Base-by-base conservation (phyloP, 2,797 vertebrate genomes). In the Myotis daubentonii region DNA sequence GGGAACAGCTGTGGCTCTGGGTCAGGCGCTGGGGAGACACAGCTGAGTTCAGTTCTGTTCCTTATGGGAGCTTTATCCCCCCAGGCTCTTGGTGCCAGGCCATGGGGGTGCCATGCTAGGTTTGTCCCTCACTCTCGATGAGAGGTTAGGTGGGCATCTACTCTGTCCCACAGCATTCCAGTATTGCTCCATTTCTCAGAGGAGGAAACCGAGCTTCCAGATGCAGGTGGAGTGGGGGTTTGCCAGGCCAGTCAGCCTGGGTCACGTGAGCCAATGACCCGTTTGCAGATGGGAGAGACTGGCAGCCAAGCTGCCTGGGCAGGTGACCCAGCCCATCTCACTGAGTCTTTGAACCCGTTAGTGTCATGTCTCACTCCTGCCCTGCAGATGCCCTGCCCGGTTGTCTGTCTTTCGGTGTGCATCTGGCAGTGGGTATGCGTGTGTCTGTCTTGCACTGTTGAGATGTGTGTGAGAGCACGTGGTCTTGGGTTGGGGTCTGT, bases 161-260 rank as follows among this genome's bases (percentile, higher is more conserved):
- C 75, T 36, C 25, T 0, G 0, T 60, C 51, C 66, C 49, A 16
- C 10, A 23, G 23, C 1, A 5, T 62, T 72, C 36, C 41, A 8
- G 51, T 13, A 2, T 23, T 11, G 33, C 9, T 57, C 23, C 47
- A 8, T 57, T 85, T 78, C 23, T 41, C n/a, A 28, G 80, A 66
- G 60, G 49, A 72, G n/a, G 11, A 76, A 80, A 38, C 8, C 5
- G 2, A 38, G 22, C n/a, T 55, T 33, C 22, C 25, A 0, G n/a
- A 6, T 44, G 8, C 4, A 16, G 9, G 11, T 0, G 10, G 23
- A 9, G 19, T 1, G 8, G 20, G 2, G n/a, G 23, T 41, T 1
- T 33, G 22, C 55, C 47, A 33, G 16, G 60, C 0, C 8, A 49
- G 19, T n/a, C 3, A 25, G 36, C 72, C 22, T 17, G 5, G 28